Evolutionary conservation across 2,797 vertebrate species (phyloP).

Genomic region (Alcedo atthis): DNA sequence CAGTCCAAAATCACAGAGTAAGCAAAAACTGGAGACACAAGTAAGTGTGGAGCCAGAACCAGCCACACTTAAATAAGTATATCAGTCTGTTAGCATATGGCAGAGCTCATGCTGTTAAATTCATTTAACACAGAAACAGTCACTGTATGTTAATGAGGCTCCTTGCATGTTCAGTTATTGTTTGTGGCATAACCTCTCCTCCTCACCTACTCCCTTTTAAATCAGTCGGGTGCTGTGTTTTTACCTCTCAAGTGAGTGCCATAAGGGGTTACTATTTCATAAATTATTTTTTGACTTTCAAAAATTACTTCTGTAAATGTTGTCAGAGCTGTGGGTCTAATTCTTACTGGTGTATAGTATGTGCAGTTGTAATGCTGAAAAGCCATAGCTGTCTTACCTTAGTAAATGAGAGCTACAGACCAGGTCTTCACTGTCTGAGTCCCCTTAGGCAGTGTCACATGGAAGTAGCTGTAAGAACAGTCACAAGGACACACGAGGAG

Average conservation of each 20-base stretch:
- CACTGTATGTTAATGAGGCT: slow-evolving; percentile 51
- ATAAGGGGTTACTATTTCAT: background rate
- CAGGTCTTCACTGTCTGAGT: background rate
- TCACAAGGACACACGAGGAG: background rate
- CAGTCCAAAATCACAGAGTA: slow-evolving; percentile 10
- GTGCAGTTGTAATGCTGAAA: background rate
- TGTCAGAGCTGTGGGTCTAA: background rate
- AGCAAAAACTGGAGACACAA: slow-evolving; percentile 6
- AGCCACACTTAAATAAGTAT: background rate
- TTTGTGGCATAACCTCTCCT: background rate
- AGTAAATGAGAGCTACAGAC: background rate
- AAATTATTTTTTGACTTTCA: slow-evolving; percentile 27
- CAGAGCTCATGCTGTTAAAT: slow-evolving; percentile 54
- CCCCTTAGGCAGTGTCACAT: background rate
- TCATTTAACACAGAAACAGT: slow-evolving; percentile 31
- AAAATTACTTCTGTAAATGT: background rate
- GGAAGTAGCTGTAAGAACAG: background rate
- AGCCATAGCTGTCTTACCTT: background rate
- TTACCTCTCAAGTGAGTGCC: background rate
- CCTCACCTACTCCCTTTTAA: background rate
- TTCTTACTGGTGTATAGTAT: background rate
- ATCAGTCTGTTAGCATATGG: slow-evolving; percentile 16
- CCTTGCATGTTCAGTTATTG: background rate
- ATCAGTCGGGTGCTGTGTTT: background rate
- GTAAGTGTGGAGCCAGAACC: slow-evolving; percentile 7